Evolutionary conservation across 2,888 invertebrate species (phyloP).

Genomic region (Drosophila hamatofila): DNA sequence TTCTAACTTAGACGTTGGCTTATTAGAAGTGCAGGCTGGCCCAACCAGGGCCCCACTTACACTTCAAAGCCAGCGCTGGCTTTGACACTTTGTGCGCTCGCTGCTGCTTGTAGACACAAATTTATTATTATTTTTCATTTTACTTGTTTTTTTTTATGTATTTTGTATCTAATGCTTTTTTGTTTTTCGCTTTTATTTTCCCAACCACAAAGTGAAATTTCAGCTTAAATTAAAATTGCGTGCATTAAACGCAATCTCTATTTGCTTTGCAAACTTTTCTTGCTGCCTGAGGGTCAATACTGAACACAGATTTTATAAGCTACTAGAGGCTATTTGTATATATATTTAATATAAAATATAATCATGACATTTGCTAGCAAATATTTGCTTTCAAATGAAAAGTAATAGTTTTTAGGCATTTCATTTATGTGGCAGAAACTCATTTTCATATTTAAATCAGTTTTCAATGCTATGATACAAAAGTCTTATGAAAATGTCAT

Average conservation of each 20-base stretch:
- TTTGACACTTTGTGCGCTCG: constrained; percentile 50
- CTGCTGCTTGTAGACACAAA: constrained; percentile 17
- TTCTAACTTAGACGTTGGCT: constrained; percentile 71
- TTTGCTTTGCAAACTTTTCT: constrained; percentile 44
- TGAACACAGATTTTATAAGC: constrained; percentile 51
- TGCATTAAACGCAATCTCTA: constrained; percentile 52
- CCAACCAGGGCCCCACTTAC: constrained; percentile 10
- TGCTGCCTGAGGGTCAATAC: constrained; percentile 9
- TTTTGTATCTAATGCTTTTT: constrained; percentile 29
- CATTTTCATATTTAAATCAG: no score
- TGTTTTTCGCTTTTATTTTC: constrained; percentile 26
- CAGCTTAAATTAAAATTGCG: constrained; percentile 50
- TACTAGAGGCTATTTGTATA: constrained; percentile 38
- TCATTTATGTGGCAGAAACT: background rate
- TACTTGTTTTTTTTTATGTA: constrained; percentile 1
- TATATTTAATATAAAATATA: background rate
- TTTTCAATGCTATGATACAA: background rate
- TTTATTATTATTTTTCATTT: constrained; percentile 8
- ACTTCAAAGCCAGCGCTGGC: constrained; percentile 63
- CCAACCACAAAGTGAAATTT: constrained; percentile 53
- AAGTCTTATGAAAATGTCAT: background rate
- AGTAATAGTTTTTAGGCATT: constrained; percentile 2
- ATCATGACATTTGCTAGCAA: constrained; percentile 15
- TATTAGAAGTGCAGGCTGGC: constrained; percentile 67
- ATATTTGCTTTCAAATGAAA: constrained; percentile 18